Evolutionary conservation across 1,140 invertebrate genomes (phyloP), one percentile per base, ranked within the genome.

Genomic region (Orchestia grillus): DNA sequence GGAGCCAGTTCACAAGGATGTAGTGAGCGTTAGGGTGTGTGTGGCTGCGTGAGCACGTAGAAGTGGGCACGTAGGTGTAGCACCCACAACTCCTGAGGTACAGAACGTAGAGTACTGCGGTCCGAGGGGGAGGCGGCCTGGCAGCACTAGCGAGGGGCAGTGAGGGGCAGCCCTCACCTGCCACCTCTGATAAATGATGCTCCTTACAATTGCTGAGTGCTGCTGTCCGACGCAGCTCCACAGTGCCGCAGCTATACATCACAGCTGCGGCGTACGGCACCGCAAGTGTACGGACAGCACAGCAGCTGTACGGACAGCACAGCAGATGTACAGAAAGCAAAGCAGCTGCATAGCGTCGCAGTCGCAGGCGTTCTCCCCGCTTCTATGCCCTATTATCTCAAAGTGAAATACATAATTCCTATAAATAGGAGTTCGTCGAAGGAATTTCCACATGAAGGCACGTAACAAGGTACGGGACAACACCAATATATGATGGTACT

Each of bases 121-220:
- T 3, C 62, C 3, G 88, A 42, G 41, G 43, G 6, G 88, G 11
- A 42, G 15, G 88, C 0, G 41, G 41, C 6, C 0, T 0, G 88
- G 88, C 36, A 19, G 8, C 42, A 11, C 36, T 87, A 41, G 87
- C 41, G 41, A 43, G 88, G 88, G 88, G 88, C n/a, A 42, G 43
- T 42, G 88, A 90, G 88, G 88, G 88, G 88, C 88, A 90, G 88
- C 88, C 88, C 88, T 45, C 92, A 94, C 92, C 92, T 94, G 92
- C 92, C 92, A 94, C 11, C 44, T 11, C 11, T 94, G 92, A 94
- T 44, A 45, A 94, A 94, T 94, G 44, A 94, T 94, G 92, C 43
- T 94, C 92, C 44, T 94, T 94, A 94, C 92, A 94, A 47, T 44
- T 44, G 43, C 40, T 45, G 92, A 94, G 92, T n/a, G 92, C 88